phyloP scores from a whole-genome alignment of 2,113 vertebrate genomes.

The Cyanistes caeruleus region DNA sequence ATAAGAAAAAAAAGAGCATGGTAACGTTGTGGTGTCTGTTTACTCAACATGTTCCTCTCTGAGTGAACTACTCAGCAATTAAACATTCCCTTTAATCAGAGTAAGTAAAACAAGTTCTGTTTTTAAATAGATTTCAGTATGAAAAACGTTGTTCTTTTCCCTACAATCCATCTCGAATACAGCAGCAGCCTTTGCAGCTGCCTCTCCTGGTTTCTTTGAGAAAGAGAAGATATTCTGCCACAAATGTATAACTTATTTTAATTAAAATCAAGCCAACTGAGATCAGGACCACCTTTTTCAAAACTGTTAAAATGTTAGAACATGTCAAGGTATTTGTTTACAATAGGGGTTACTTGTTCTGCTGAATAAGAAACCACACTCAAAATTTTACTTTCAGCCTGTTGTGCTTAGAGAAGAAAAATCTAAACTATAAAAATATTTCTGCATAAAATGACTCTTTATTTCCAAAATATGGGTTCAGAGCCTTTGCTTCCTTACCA shows the following conservation, averaged over 20 bases:
- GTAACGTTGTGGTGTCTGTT: neutral
- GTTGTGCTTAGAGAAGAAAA: neutral
- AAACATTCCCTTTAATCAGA: neutral
- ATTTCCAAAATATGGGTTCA: neutral
- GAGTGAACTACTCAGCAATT: neutral
- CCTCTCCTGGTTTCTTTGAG: neutral
- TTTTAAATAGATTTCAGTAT: neutral
- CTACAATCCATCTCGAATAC: neutral
- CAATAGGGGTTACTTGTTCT: neutral
- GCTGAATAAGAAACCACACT: neutral
- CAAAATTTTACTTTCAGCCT: neutral
- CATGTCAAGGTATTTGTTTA: neutral
- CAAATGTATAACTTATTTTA: neutral
- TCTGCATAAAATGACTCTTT: neutral
- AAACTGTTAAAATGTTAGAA: neutral
- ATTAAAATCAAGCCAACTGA: neutral
- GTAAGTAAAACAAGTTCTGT: neutral
- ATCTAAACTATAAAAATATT: neutral
- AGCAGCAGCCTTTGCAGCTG: neutral
- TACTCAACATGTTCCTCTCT: neutral
- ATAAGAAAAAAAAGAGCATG: neutral
- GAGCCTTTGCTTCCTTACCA: neutral
- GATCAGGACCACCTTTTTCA: neutral
- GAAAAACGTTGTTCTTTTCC: neutral
- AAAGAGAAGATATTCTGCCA: neutral